phyloP scores from a whole-genome alignment of 1,140 invertebrate genomes.

The Drosophila pseudoananassae region DNA sequence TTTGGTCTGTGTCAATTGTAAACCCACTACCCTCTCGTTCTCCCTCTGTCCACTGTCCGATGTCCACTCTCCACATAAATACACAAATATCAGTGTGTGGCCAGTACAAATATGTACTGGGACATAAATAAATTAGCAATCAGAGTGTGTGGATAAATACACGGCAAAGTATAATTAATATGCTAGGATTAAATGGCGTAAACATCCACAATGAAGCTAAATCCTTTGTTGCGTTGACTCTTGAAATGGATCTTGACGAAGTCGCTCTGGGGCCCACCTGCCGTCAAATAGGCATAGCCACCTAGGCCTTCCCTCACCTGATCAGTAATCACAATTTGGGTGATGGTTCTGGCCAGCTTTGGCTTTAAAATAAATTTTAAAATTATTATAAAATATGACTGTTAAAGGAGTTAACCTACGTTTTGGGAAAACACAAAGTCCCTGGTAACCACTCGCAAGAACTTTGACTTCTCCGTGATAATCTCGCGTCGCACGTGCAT shows the following conservation, averaged over 20 bases:
- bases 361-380: slow-evolving; percentile 13
- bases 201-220: slow-evolving; percentile 85
- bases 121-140: slow-evolving; percentile 31
- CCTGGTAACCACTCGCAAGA: slow-evolving; percentile 75
- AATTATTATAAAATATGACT: neutral
- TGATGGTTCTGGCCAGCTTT: slow-evolving; percentile 75
- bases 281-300: slow-evolving; percentile 83
- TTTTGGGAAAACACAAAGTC: slow-evolving; percentile 55
- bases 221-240: slow-evolving; percentile 85
- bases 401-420: slow-evolving; percentile 8
- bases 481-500: slow-evolving; percentile 72
- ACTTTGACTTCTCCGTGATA: slow-evolving; percentile 80
- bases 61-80: slow-evolving; percentile 10
- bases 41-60: too few species aligned
- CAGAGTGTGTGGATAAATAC: neutral
- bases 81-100: slow-evolving; percentile 14
- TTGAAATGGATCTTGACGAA: slow-evolving; percentile 85
- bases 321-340: slow-evolving; percentile 85
- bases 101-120: slow-evolving; percentile 27
- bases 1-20: slow-evolving; percentile 24
- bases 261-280: slow-evolving; percentile 83
- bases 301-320: slow-evolving; percentile 85
- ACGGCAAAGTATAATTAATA: slow-evolving; percentile 22
- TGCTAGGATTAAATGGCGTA: slow-evolving; percentile 74
- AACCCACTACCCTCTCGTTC: neutral